Evolutionary conservation across 2,888 invertebrate genomes (phyloP), one percentile per base, ranked within the genome.

Genomic region (Rhingia campestris): DNA sequence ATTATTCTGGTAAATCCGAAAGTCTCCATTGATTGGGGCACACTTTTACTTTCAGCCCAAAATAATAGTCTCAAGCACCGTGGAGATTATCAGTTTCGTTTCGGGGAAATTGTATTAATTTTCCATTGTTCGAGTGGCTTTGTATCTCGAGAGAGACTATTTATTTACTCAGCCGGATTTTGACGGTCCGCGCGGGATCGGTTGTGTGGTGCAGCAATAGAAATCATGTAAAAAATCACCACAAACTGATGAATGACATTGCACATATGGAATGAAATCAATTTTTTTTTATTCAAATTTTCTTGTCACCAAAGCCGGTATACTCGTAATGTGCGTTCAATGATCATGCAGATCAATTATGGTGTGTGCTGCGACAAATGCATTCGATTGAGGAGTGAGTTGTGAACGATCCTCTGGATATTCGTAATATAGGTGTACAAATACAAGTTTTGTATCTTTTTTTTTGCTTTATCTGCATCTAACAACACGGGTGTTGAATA

Each of bases 11-110:
- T 58, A 51, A 53, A 51, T 66, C 51, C 32, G 75, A 75, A 75
- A 74, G 74, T 74, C 39, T 10, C 43, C 22, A 43, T 51, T 33
- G 39, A 59, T 39, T 66, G 41, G 39, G 43, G 43, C 74, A 43
- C 30, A 63, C 81, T 81, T 81, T 81, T 81, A 81, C 81, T 81
- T 81, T 81, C 81, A 69, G 10, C 43, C 39, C n/a, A 64, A 12
- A 70, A 75, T 9, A 9, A 56, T 47, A 39, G 54, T 63, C 54
- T 49, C 22, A 56, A 66, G 49, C 49, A 22, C 39, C 51, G 41
- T 30, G 54, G 56, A 74, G 59, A 75, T 75, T 43, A 76, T 53
- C 75, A 59, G 61, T 47, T 69, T 61, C 51, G 58, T 59, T 66
- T 67, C 41, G 51, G 59, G 66, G 67, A 67, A 67, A 67, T 75